phyloP scores from a whole-genome alignment of 1,140 invertebrate genomes.

The Mya arenaria region DNA sequence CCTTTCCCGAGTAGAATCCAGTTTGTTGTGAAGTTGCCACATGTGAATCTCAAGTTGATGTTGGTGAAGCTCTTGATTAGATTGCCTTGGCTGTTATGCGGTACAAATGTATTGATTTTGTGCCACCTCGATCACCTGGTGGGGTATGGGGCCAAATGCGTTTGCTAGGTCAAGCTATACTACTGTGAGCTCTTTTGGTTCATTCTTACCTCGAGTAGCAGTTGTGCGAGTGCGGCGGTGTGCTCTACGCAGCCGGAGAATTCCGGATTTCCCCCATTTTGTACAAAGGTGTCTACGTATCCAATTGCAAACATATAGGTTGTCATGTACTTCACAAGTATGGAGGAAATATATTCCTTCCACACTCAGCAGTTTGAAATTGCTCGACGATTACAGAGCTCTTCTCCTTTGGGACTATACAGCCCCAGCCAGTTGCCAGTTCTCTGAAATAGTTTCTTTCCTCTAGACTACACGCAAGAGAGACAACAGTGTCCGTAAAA shows the following conservation, averaged over 20 bases:
- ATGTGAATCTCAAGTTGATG: not conserved
- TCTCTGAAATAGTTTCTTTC: not conserved
- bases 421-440: not conserved
- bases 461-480: not conserved
- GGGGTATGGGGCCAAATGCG: slow-evolving; percentile 22
- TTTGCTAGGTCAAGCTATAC: slow-evolving; percentile 29
- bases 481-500: too few relatives aligned
- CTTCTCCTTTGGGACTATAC: not conserved
- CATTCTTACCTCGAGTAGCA: not conserved
- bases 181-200: slow-evolving; percentile 18
- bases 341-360: too few relatives aligned
- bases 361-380: too few relatives aligned
- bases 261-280: not conserved
- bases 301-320: not conserved
- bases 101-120: too few relatives aligned
- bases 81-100: too few relatives aligned
- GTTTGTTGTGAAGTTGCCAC: not conserved
- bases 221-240: not conserved
- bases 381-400: too few relatives aligned
- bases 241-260: not conserved
- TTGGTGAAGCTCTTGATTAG: not conserved
- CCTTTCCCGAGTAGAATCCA: not conserved
- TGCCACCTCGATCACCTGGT: slow-evolving; percentile 24
- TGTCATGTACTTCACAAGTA: too few relatives aligned
- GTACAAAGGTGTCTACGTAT: not conserved